Conservation (phyloP, 2,797 vertebrate species). For the Syngnathus rostellatus region DNA sequence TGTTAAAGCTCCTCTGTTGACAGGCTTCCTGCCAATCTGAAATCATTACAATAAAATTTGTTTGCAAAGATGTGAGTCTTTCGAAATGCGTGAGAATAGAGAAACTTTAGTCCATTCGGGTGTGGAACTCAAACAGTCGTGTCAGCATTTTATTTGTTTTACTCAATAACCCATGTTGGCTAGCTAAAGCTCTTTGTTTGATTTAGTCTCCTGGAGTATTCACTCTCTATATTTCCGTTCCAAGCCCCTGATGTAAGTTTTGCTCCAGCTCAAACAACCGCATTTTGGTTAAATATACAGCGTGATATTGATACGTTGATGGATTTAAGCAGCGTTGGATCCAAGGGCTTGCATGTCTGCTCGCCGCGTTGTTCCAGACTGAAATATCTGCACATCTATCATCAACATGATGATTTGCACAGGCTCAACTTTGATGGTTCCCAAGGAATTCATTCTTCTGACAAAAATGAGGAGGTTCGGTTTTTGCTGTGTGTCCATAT, state of each 20-base stretch:
- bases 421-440: not conserved
- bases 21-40: constrained; percentile 15
- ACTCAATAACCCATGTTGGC: constrained; percentile 30
- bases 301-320: constrained; percentile 21
- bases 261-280: constrained; percentile 29
- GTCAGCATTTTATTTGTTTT: constrained; percentile 48
- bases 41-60: constrained; percentile 23
- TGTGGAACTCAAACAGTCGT: constrained; percentile 22
- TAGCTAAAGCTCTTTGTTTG: constrained; percentile 34
- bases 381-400: constrained; percentile 15
- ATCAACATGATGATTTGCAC: not conserved
- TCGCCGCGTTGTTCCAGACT: constrained; percentile 4
- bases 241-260: constrained; percentile 34
- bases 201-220: constrained; percentile 35
- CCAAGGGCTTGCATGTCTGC: constrained; percentile 3
- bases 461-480: not conserved
- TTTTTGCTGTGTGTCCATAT: not conserved
- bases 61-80: constrained; percentile 28
- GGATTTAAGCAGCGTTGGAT: constrained; percentile 2
- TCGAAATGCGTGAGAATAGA: constrained; percentile 25
- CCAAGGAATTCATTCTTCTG: not conserved
- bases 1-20: constrained; percentile 28
- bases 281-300: constrained; percentile 24
- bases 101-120: constrained; percentile 24
- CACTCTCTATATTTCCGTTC: constrained; percentile 24